Base-by-base conservation (phyloP, 2,888 invertebrate genomes). In the Strigamia maritima region DNA sequence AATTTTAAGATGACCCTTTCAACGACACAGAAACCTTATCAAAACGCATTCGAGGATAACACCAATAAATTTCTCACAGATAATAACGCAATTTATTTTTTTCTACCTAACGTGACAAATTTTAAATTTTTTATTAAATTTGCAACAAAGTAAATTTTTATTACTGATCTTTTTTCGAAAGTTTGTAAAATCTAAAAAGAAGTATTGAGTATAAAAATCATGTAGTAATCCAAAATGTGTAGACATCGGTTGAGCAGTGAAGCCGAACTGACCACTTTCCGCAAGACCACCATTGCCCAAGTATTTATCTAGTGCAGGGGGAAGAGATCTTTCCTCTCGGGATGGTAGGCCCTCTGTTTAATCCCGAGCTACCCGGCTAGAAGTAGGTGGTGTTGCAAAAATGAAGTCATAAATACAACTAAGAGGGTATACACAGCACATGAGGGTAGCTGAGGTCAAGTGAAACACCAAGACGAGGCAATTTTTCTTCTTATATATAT, bases 401-500 rank as follows among this genome's bases (percentile, higher is more conserved):
- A 65, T 65, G 65, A 65, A 65, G 65, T 24, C 65, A 65, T 65
- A 65, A 65, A 65, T 65, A 65, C 65, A 65, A 26, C 65, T 65
- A 65, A 65, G 65, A 65, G 65, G 24, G 65, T 65, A n/a, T n/a
- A 65, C 65, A 65, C 65, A 65, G 65, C 65, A 28, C 65, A 65
- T 65, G 65, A 16, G 65, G 65, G 65, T 65, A 65, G 65, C 65
- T 26, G 65, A 65, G 65, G 65, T 65, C 65, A 65, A 65, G 65
- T 65, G 65, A 65, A 65, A 65, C 65, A 26, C 65, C 7, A 28
- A 24, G 26, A 65, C 65, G 65, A 65, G 65, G 65, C 65, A 26
- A 65, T 65, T 65, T 65, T 26, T 65, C 65, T 65, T 65, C 65
- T 65, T 65, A 65, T 65, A 65, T 65, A 65, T 65, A 65, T 65